A percentile compares a stretch with the other conserved stretches of the same genome.
Conservation (phyloP, 2,888 invertebrate species). For the Morpho deidamia region DNA sequence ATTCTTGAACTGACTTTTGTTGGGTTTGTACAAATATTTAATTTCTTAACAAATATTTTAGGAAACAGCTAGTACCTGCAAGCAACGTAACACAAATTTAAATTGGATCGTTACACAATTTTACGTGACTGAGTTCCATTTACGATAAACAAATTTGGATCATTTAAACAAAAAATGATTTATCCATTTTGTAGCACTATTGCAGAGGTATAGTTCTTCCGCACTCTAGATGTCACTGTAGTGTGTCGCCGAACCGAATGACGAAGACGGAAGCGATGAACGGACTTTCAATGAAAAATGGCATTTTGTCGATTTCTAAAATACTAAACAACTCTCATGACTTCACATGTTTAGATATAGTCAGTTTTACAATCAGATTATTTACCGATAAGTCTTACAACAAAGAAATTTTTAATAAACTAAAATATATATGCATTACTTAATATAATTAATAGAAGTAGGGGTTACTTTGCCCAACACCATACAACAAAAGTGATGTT, state of each 20-base stretch:
- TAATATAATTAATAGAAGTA: too few relatives aligned
- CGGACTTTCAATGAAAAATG: background rate
- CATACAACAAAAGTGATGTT: too few relatives aligned
- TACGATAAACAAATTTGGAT: background rate
- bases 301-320: background rate
- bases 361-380: too few relatives aligned
- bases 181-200: background rate
- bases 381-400: too few relatives aligned
- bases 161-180: background rate
- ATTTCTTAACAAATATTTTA: too few relatives aligned
- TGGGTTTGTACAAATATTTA: too few relatives aligned
- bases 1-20: too few relatives aligned
- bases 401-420: too few relatives aligned
- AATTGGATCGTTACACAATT: background rate
- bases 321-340: background rate
- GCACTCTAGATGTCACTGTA: background rate
- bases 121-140: background rate
- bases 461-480: too few relatives aligned
- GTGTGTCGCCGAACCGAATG: background rate
- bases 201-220: conserved; percentile 9
- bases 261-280: conserved; percentile 2
- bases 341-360: too few relatives aligned
- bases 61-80: too few relatives aligned
- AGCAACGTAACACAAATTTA: background rate
- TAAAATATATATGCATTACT: too few relatives aligned